Conservation (phyloP, 2,888 invertebrate genomes). For the Acheta domesticus region DNA sequence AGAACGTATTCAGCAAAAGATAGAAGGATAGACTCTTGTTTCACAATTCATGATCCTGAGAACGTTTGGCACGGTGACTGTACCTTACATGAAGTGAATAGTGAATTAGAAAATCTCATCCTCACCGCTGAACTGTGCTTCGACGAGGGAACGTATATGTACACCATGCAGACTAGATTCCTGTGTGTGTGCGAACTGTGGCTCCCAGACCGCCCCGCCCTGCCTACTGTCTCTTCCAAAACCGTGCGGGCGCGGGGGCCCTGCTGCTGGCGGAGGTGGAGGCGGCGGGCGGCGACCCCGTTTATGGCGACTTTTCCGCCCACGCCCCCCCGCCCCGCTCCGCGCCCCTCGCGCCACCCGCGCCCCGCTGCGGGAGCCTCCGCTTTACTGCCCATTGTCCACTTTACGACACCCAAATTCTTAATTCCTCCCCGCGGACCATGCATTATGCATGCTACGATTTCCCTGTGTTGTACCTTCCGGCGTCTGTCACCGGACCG, state of each 20-base stretch:
- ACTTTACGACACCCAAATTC: constrained; percentile 18
- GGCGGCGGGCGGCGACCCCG: constrained; percentile 18
- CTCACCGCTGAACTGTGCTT: no score
- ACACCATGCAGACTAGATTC: no score
- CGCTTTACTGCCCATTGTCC: constrained; percentile 18
- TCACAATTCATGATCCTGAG: no score
- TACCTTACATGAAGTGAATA: no score
- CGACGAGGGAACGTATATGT: no score
- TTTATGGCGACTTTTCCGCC: not conserved
- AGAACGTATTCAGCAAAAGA: no score
- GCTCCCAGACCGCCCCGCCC: no score
- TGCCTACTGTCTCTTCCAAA: not conserved
- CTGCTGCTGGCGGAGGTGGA: not conserved
- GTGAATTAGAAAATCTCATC: no score
- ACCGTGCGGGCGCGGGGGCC: not conserved
- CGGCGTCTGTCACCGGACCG: constrained; percentile 18
- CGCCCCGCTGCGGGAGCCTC: not conserved
- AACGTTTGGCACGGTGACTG: no score
- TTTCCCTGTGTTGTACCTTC: constrained; percentile 18
- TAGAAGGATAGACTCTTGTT: no score
- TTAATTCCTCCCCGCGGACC: constrained; percentile 18
- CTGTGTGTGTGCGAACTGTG: no score
- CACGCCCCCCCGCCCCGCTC: not conserved
- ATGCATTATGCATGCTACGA: constrained; percentile 18
- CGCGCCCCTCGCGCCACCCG: not conserved